A percentile compares a stretch with the other conserved stretches of the same genome.
These are phyloP conservation scores for Diachasma alloeum DNA, from an alignment of 1,140 invertebrate species.

Conservation along the genomic window DNA sequence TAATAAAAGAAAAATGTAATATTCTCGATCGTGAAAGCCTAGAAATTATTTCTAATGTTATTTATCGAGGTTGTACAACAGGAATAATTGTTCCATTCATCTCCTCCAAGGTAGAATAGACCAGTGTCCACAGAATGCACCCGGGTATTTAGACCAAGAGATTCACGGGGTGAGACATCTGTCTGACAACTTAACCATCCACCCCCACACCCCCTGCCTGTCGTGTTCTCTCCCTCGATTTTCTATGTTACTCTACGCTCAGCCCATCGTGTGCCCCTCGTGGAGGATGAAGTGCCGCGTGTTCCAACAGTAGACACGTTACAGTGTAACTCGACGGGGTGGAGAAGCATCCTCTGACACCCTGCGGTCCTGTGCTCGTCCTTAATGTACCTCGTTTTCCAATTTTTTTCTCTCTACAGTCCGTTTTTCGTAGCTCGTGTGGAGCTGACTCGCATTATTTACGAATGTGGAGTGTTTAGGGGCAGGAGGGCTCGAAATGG, in stretches of 20 bases:
- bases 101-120: neutral
- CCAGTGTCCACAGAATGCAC: neutral
- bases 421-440: slow-evolving; percentile 3
- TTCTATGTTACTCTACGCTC: slow-evolving; percentile 19
- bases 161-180: slow-evolving; percentile 57
- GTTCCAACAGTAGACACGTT: slow-evolving; percentile 35
- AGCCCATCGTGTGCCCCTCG: slow-evolving; percentile 16
- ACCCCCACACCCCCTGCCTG: slow-evolving; percentile 24
- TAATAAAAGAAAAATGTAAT: no score
- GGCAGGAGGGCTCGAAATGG: neutral
- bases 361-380: slow-evolving; percentile 33
- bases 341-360: slow-evolving; percentile 38
- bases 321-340: slow-evolving; percentile 39
- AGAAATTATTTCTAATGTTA: no score
- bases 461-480: slow-evolving; percentile 5
- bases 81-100: neutral
- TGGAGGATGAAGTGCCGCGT: slow-evolving; percentile 29
- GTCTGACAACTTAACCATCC: slow-evolving; percentile 51
- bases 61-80: no score
- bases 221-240: slow-evolving; percentile 23
- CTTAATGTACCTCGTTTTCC: neutral
- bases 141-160: slow-evolving; percentile 48
- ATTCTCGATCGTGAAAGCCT: no score
- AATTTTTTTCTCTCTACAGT: slow-evolving; percentile 10
- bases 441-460: slow-evolving; percentile 21